Base-by-base conservation (phyloP, 2,113 vertebrate species). In the Phalacrocorax carbo region DNA sequence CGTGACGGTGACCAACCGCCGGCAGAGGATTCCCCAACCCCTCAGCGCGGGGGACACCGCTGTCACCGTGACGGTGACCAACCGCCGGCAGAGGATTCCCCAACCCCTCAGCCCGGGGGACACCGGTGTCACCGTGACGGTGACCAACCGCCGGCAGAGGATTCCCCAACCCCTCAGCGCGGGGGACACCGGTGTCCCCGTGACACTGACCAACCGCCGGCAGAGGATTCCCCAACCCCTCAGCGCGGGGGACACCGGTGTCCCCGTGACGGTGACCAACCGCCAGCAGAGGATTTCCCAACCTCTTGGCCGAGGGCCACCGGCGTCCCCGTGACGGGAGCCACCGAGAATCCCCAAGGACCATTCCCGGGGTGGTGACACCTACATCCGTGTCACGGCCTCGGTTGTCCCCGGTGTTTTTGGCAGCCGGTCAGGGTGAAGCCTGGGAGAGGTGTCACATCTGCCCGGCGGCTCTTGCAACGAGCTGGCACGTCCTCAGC, bases 111-210 rank as follows among this genome's bases (percentile, higher is more conserved):
- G 5, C 12, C 7, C 17, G 7, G 5, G 14, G n/a, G 71, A 40
- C 71, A 10, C 7, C 21, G 2, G 30, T 42, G 71, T n/a, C 81
- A 29, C 51, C 1, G 5, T 49, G 30, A 32, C 36, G 2, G 29
- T 15, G 60, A 60, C 54, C 54, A 20, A 30, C 2, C 0, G 0
- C 4, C 1, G 9, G 58, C 3, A 15, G 13, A n/a, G 58, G 58
- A 60, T 36, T 60, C 6, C 58, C 58, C 21, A n/a, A 36, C 9
- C 21, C 6, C 34, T n/a, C 58, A n/a, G 13, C 20, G 9, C 5
- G 21, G 34, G 57, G 57, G 34, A 60, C 34, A 2, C 21, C 21
- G 9, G 34, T 60, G 57, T 60, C 57, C n/a, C 57, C 20, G 34
- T n/a, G 13, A 23, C 57, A 8, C 32, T 23, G 57, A 60, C 21